Evolutionary conservation across 2,797 vertebrate species (phyloP).

Genomic region (Mormyrops attenuatus): DNA sequence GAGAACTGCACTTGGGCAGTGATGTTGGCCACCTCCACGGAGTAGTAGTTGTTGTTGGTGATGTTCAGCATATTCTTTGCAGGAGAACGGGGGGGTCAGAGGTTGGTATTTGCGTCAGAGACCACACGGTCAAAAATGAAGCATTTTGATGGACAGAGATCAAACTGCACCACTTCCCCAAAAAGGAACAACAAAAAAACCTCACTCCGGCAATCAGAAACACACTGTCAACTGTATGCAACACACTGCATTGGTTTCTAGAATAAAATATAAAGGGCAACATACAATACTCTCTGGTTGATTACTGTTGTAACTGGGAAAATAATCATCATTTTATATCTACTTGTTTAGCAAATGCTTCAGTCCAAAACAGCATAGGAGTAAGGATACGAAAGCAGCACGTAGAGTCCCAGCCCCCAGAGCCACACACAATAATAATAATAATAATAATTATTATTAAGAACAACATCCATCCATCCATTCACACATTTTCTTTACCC

Average conservation of each 20-base stretch:
- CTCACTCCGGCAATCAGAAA: neutral
- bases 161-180: neutral
- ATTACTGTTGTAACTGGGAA: neutral
- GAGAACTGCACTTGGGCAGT: conserved; percentile 91
- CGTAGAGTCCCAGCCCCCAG: neutral
- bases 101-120: neutral
- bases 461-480: neutral
- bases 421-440: neutral
- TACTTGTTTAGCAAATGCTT: neutral
- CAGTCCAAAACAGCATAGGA: neutral
- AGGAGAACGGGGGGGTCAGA: neutral
- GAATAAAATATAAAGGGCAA: neutral
- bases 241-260: neutral
- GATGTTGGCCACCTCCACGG: conserved; percentile 84
- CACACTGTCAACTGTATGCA: neutral
- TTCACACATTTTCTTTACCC: neutral
- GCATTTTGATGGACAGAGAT: neutral
- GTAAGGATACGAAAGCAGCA: neutral
- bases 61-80: conserved; percentile 87
- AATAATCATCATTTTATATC: neutral
- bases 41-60: conserved; percentile 93
- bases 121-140: neutral
- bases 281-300: neutral
- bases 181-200: neutral
- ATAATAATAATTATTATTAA: neutral